Evolutionary conservation across 2,888 invertebrate genomes (phyloP).

Genomic region (Psylliodes chrysocephalus): DNA sequence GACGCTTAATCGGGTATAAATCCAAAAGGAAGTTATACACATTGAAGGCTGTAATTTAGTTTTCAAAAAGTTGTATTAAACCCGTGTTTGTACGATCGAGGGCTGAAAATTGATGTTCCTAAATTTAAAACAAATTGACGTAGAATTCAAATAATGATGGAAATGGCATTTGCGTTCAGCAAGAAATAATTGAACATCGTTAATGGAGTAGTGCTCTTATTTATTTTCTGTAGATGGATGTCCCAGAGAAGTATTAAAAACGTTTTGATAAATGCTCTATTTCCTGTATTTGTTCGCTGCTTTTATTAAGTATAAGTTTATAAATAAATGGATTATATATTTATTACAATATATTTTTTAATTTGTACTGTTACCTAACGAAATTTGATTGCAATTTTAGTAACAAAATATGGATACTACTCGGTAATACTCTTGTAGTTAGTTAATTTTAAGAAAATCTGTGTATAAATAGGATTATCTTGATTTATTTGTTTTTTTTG

Average conservation of each 20-base stretch:
- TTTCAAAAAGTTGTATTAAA: constrained; percentile 11
- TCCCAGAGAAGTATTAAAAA: not conserved
- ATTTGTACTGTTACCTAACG: too few relatives aligned
- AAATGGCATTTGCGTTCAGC: constrained; percentile 3
- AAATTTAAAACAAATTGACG: constrained; percentile 16
- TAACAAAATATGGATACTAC: too few relatives aligned
- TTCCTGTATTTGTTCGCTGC: too few relatives aligned
- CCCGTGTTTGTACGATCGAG: constrained; percentile 4
- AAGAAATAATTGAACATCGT: not conserved
- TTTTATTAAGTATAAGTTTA: too few relatives aligned
- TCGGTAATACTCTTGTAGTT: too few relatives aligned
- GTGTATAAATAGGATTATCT: too few relatives aligned
- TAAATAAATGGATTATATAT: too few relatives aligned
- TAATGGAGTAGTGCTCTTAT: not conserved
- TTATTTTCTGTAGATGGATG: not conserved
- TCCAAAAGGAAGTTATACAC: constrained; percentile 22
- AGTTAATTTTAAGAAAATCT: too few relatives aligned
- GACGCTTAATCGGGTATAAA: constrained; percentile 11
- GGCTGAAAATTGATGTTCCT: constrained; percentile 18
- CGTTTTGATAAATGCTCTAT: not conserved
- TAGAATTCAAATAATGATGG: constrained; percentile 4
- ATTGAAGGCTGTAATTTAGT: constrained; percentile 17
- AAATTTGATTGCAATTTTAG: too few relatives aligned
- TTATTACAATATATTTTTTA: too few relatives aligned
- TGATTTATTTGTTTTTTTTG: too few relatives aligned